A percentile compares a stretch with the other conserved stretches of the same genome.
These are phyloP conservation scores for Sturnus vulgaris DNA, from an alignment of 2,113 vertebrate species.

Conservation along the genomic window DNA sequence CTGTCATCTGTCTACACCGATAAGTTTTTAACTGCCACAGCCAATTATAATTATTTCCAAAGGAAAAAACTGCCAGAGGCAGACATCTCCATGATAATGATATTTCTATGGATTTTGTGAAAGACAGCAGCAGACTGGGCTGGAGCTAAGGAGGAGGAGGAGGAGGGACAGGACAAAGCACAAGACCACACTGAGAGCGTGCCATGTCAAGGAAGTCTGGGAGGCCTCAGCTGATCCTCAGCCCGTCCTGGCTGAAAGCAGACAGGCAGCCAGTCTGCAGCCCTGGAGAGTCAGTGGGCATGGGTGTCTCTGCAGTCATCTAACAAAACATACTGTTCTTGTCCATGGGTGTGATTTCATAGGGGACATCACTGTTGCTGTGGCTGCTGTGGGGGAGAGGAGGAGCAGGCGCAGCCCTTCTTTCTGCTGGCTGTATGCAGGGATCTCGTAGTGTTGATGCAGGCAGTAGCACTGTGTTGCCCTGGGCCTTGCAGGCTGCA, in stretches of 20 bases:
- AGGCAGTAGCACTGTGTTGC: background rate
- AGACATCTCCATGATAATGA: constrained; percentile 24
- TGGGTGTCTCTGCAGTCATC: background rate
- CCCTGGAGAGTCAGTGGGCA: background rate
- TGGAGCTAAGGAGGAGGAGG: background rate
- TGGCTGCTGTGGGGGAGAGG: fast-evolving
- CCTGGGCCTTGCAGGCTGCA: background rate
- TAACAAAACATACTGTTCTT: fast-evolving
- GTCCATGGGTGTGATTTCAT: background rate
- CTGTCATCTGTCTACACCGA: constrained; percentile 27
- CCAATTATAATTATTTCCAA: constrained; percentile 42
- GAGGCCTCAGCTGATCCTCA: background rate
- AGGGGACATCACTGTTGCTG: background rate
- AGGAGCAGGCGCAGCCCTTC: background rate
- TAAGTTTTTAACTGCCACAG: constrained; percentile 42
- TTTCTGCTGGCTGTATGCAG: background rate
- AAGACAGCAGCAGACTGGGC: background rate
- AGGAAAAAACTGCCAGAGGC: constrained; percentile 19
- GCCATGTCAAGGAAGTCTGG: background rate
- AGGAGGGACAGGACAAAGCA: background rate
- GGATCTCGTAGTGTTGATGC: background rate
- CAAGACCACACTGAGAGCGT: background rate
- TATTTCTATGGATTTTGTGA: constrained; percentile 9
- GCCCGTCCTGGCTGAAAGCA: background rate
- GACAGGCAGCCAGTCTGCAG: background rate